Percentiles rank a stretch among this genome's conserved stretches.
Conservation (phyloP, 2,113 vertebrate species). For the Empidonax traillii region DNA sequence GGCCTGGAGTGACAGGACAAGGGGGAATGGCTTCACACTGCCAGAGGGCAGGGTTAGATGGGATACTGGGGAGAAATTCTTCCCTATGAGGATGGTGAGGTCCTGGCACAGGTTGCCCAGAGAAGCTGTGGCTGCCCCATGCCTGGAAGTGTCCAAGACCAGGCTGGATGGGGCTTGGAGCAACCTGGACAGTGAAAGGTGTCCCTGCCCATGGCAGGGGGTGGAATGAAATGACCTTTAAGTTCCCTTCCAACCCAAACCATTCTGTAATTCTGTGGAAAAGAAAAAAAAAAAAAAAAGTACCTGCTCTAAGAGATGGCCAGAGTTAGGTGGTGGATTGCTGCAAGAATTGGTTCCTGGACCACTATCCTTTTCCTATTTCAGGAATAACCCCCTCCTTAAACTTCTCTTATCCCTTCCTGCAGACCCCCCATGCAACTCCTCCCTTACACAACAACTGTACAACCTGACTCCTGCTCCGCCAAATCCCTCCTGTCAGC, state of each 20-base stretch:
- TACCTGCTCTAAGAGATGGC: not conserved
- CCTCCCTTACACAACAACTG: not conserved
- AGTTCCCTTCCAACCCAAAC: not conserved
- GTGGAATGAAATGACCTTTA: not conserved
- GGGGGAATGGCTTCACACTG: not conserved
- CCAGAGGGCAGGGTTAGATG: fast-evolving
- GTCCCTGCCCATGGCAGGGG: not conserved
- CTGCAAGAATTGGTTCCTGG: not conserved
- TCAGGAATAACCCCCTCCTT: not conserved
- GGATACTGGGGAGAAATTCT: not conserved
- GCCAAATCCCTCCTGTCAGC: not conserved
- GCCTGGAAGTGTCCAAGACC: not conserved
- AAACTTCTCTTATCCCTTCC: not conserved
- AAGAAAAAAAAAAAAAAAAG: not conserved
- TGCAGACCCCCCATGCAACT: not conserved
- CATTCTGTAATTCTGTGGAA: not conserved
- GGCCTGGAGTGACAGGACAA: not conserved
- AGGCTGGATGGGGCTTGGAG: fast-evolving
- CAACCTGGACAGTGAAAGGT: fast-evolving
- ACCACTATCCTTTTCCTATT: not conserved
- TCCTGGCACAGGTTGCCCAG: not conserved
- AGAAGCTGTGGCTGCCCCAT: not conserved
- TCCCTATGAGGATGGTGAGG: fast-evolving
- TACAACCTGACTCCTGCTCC: not conserved
- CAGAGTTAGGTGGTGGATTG: not conserved